Conservation (phyloP, 2,888 invertebrate genomes). For the Bugulina stolonifera region DNA sequence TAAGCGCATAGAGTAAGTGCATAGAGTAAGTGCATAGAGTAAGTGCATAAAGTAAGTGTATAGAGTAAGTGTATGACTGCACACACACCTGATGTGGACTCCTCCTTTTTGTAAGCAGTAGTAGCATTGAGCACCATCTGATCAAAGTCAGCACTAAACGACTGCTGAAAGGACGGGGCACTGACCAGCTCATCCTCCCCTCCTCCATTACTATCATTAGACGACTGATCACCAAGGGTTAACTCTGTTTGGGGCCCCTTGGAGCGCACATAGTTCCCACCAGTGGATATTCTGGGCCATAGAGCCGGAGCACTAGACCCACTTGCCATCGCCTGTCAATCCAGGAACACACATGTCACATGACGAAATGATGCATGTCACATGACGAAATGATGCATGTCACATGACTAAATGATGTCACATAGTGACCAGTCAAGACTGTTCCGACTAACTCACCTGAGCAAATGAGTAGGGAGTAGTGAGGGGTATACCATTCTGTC, state of each 20-base stretch:
- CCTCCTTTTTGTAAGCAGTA: no score
- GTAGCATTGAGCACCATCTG: neutral
- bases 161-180: slow-evolving; percentile 22
- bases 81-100: no score
- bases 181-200: neutral
- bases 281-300: neutral
- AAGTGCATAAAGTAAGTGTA: no score
- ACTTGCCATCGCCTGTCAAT: neutral
- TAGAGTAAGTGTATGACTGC: no score
- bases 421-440: no score
- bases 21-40: no score
- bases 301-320: neutral
- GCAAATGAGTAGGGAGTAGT: slow-evolving; percentile 13
- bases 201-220: neutral
- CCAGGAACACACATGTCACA: neutral
- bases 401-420: no score
- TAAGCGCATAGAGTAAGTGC: no score
- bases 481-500: slow-evolving; percentile 12
- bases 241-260: neutral
- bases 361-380: no score
- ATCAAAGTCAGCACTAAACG: slow-evolving; percentile 13
- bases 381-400: no score
- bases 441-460: slow-evolving; percentile 7
- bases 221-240: neutral
- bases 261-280: neutral